These are phyloP conservation scores for Emydoidea blandingii DNA, from an alignment of 2,797 vertebrate species.

Conservation along the genomic window DNA sequence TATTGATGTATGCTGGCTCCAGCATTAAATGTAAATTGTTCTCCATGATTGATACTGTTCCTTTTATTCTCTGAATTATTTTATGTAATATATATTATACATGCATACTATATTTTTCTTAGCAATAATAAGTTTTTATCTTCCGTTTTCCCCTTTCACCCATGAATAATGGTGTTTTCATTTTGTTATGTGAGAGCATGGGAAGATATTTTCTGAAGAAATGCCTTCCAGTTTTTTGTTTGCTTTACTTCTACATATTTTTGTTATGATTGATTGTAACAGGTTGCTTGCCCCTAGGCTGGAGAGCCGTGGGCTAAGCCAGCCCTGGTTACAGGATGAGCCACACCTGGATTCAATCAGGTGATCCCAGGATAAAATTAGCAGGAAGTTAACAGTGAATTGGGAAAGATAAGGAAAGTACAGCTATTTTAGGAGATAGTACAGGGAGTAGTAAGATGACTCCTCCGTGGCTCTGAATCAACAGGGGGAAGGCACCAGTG, in stretches of 20 bases:
- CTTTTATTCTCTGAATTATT: conserved; percentile 4
- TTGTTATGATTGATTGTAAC: neutral
- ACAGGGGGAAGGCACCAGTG: neutral
- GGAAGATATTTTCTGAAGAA: neutral
- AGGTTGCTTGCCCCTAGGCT: neutral
- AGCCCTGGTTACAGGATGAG: neutral
- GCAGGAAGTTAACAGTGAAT: neutral
- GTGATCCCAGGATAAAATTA: neutral
- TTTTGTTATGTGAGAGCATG: neutral
- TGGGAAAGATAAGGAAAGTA: neutral
- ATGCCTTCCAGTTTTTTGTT: neutral
- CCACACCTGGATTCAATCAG: neutral
- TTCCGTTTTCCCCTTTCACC: neutral
- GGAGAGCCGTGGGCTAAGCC: neutral
- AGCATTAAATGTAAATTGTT: neutral
- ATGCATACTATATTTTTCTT: neutral
- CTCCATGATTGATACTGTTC: neutral
- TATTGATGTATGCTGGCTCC: neutral
- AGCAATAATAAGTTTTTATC: neutral
- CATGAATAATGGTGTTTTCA: conserved; percentile 24
- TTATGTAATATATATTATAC: neutral
- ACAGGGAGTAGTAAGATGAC: neutral
- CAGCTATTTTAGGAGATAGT: neutral
- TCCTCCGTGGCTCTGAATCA: neutral
- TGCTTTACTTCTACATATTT: neutral